Percentiles rank a stretch among this genome's conserved stretches.
Conservation (phyloP, 2,797 vertebrate species). For the Lithobates pipiens region DNA sequence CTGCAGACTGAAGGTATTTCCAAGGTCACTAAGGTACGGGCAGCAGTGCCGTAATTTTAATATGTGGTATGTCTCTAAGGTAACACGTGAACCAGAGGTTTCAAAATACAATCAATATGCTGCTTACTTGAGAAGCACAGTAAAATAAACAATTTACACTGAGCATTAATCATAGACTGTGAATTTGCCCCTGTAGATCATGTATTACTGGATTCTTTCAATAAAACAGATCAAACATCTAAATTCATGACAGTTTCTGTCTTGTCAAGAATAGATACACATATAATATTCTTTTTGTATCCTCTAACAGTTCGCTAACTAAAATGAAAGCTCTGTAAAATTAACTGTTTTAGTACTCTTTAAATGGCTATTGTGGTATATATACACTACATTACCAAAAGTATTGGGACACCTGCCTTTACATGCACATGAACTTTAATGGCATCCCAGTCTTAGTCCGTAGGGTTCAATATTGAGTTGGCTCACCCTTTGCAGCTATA, state of each 20-base stretch:
- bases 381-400: too few relatives aligned
- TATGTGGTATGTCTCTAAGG: conserved; percentile 49
- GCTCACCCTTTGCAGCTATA: too few relatives aligned
- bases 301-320: too few relatives aligned
- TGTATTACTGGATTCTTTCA: neutral
- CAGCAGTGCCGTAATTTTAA: conserved; percentile 43
- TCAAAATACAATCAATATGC: conserved; percentile 48
- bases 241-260: neutral
- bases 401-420: too few relatives aligned
- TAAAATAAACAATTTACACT: conserved; percentile 36
- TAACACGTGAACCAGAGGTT: conserved; percentile 40
- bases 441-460: too few relatives aligned
- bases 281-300: too few relatives aligned
- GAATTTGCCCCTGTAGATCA: conserved; percentile 26
- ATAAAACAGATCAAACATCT: conserved; percentile 19
- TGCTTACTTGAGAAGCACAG: conserved; percentile 16
- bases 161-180: conserved; percentile 28
- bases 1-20: conserved; percentile 24
- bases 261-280: neutral
- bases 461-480: too few relatives aligned
- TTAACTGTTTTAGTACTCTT: too few relatives aligned
- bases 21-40: conserved; percentile 35
- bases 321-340: too few relatives aligned
- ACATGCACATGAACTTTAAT: too few relatives aligned
- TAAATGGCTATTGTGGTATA: too few relatives aligned